These are phyloP conservation scores for Chrysolina haemoptera DNA, from an alignment of 2,888 invertebrate species.

Conservation along the genomic window DNA sequence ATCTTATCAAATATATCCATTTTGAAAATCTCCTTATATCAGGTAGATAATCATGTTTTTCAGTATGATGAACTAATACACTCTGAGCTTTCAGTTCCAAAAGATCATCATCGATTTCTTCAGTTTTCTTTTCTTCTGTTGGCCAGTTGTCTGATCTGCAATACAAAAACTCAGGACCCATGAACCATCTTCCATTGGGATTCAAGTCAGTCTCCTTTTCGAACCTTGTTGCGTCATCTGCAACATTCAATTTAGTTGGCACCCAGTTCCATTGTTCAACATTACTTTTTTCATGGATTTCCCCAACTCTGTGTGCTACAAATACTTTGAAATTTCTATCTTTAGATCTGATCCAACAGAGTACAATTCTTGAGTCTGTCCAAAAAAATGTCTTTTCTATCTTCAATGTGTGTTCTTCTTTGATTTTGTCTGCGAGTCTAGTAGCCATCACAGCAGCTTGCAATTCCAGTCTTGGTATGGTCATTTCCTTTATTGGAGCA, in stretches of 20 bases:
- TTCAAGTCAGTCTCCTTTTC: slow-evolving; percentile 12
- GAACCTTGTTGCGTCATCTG: slow-evolving; percentile 9
- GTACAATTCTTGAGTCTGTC: not conserved
- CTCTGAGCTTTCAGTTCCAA: slow-evolving; percentile 7
- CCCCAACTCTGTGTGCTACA: not conserved
- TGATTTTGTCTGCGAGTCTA: not conserved
- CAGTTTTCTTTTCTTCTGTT: slow-evolving; percentile 4
- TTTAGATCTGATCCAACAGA: not conserved
- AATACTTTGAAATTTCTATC: not conserved
- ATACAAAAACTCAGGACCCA: slow-evolving; percentile 2
- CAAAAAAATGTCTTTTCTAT: not conserved
- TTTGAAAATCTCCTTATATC: not conserved
- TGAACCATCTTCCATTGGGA: not conserved
- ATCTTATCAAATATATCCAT: not conserved
- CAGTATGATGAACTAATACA: not conserved
- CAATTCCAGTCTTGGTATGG: not conserved
- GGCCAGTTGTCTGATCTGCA: not conserved
- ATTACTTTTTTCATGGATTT: not conserved
- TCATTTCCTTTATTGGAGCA: not conserved
- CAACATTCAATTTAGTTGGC: not conserved
- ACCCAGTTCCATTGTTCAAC: not conserved
- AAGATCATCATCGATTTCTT: slow-evolving; percentile 3
- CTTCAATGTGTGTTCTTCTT: not conserved
- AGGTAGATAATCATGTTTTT: not conserved
- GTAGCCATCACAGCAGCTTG: not conserved